Conservation (phyloP, 2,888 invertebrate genomes). For the Drosophila infuscata region DNA sequence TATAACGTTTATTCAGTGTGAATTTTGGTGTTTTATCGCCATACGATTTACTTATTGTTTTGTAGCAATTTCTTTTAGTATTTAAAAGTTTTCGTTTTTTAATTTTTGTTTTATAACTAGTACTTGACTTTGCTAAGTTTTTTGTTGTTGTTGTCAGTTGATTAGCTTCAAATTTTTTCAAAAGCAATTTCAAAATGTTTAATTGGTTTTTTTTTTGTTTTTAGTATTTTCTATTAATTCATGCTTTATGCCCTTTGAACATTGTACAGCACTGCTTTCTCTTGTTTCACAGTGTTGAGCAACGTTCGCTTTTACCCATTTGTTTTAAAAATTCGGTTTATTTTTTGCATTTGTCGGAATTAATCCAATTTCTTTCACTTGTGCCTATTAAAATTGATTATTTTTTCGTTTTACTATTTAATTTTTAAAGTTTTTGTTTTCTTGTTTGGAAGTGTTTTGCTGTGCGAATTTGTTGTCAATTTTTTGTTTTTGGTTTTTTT, state of each 20-base stretch:
- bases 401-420: constrained; percentile 24
- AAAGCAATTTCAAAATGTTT: constrained; percentile 28
- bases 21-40: constrained; percentile 70
- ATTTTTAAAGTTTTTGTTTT: constrained; percentile 33
- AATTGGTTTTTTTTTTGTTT: not conserved
- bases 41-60: constrained; percentile 38
- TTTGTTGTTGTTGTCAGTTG: constrained; percentile 14
- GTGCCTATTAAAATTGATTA: constrained; percentile 56
- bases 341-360: constrained; percentile 42
- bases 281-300: constrained; percentile 29
- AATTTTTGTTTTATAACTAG: constrained; percentile 30
- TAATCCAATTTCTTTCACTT: constrained; percentile 37
- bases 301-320: constrained; percentile 33
- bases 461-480: constrained; percentile 82
- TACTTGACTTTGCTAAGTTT: constrained; percentile 39
- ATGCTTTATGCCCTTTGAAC: constrained; percentile 18
- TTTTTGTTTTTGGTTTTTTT: constrained; percentile 21
- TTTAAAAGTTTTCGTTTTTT: constrained; percentile 47
- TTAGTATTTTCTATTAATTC: constrained; percentile 16
- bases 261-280: constrained; percentile 43
- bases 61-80: constrained; percentile 43
- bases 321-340: constrained; percentile 66
- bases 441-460: constrained; percentile 81
- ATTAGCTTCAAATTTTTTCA: constrained; percentile 34
- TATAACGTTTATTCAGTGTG: constrained; percentile 80